phyloP scores from a whole-genome alignment of 2,113 vertebrate species.

The Thalassoma bifasciatum region DNA sequence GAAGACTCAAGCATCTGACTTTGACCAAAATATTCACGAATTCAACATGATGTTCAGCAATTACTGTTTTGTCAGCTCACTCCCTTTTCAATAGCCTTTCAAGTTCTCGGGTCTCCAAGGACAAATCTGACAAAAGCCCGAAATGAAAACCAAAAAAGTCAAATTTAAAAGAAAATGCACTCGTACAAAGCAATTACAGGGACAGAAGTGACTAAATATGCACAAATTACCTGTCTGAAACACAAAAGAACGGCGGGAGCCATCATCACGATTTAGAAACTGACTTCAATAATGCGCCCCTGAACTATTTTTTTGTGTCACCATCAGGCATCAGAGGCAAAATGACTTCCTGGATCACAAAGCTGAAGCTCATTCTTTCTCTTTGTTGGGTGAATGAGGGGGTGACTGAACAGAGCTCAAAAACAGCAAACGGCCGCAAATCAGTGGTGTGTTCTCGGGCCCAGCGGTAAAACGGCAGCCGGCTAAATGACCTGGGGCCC shows the following conservation, averaged over 20 bases:
- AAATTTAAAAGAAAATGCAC: constrained; percentile 41
- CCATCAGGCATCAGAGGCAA: constrained; percentile 33
- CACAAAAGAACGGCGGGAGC: constrained; percentile 66
- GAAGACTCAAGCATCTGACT: background rate
- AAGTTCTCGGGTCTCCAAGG: constrained; percentile 41
- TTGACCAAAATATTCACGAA: constrained; percentile 41
- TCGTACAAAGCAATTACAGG: constrained; percentile 50
- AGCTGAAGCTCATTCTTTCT: constrained; percentile 35
- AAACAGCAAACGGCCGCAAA: constrained; percentile 35
- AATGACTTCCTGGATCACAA: constrained; percentile 32
- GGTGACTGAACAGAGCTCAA: constrained; percentile 29
- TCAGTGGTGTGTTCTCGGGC: constrained; percentile 16
- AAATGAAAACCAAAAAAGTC: constrained; percentile 39
- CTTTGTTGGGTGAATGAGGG: constrained; percentile 23
- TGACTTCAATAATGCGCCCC: constrained; percentile 38
- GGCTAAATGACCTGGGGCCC: constrained; percentile 43
- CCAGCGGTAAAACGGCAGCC: constrained; percentile 32
- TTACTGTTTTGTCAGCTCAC: constrained; percentile 39
- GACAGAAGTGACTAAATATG: constrained; percentile 46
- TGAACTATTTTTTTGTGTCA: constrained; percentile 48
- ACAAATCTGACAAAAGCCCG: constrained; percentile 38
- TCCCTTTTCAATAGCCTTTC: constrained; percentile 42
- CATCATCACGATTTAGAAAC: constrained; percentile 50
- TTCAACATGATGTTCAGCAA: constrained; percentile 30
- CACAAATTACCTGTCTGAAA: constrained; percentile 53